Percentiles rank a stretch among this genome's conserved stretches.
Evolutionary conservation across 2,888 invertebrate genomes (phyloP).

Genomic region (Leucoptera coffeella): DNA sequence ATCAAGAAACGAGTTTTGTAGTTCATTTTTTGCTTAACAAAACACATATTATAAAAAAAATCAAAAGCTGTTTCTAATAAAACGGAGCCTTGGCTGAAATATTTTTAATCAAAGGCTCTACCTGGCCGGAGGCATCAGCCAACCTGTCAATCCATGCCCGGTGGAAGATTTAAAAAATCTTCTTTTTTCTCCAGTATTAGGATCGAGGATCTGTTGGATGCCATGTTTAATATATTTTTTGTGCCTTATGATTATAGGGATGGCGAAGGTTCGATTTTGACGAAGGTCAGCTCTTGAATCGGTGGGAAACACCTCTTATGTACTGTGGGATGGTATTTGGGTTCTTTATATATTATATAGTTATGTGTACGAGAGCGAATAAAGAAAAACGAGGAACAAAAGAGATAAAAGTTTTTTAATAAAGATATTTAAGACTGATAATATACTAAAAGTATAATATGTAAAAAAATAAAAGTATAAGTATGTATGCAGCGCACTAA

Average conservation of each 20-base stretch:
- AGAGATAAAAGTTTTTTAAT: no score
- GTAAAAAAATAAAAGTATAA: no score
- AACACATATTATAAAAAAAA: no score
- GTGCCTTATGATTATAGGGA: slow-evolving; percentile 41
- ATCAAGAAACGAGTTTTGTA: no score
- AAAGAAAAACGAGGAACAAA: no score
- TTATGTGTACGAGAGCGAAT: no score
- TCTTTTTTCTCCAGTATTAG: slow-evolving; percentile 43
- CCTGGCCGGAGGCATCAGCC: slow-evolving; percentile 33
- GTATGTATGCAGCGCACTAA: no score
- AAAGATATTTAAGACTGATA: no score
- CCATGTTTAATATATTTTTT: slow-evolving; percentile 6
- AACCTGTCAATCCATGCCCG: slow-evolving; percentile 51
- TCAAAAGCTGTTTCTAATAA: no score
- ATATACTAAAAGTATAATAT: no score
- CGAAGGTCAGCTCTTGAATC: slow-evolving; percentile 24
- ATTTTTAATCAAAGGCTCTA: slow-evolving; percentile 50
- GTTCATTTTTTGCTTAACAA: no score
- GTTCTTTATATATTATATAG: no score
- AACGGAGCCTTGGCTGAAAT: slow-evolving; percentile 43
- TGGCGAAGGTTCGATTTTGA: slow-evolving; percentile 43
- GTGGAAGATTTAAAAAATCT: slow-evolving; percentile 46
- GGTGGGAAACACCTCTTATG: slow-evolving; percentile 3
- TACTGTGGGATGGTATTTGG: not conserved
- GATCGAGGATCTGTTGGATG: slow-evolving; percentile 15